Conservation (phyloP, 2,888 invertebrate genomes). For the Caenorhabditis drosophilae region DNA sequence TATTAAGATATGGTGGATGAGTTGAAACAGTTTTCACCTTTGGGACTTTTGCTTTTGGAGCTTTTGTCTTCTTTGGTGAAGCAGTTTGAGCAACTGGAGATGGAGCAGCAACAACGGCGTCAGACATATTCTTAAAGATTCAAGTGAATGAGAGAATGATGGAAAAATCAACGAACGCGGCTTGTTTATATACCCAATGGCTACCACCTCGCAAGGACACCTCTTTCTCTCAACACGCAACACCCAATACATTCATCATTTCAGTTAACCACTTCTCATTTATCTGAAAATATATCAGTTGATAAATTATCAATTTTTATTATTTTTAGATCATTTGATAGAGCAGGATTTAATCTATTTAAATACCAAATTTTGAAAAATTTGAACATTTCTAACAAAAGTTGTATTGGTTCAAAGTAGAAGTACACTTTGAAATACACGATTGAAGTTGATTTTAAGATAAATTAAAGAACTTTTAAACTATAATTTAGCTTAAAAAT, state of each 20-base stretch:
- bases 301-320: neutral
- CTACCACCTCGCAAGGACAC: constrained; percentile 6
- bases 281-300: neutral
- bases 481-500: constrained; percentile 2
- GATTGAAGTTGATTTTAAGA: neutral
- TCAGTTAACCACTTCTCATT: neutral
- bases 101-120: constrained; percentile 8
- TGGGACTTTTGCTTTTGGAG: constrained; percentile 11
- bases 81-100: constrained; percentile 3
- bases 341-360: neutral
- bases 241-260: neutral
- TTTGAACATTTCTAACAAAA: neutral
- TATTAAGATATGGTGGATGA: constrained; percentile 69
- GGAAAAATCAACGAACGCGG: neutral
- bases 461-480: neutral
- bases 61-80: constrained; percentile 3
- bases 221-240: neutral
- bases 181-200: neutral
- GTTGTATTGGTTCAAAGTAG: constrained; percentile 2
- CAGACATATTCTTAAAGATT: constrained; percentile 17
- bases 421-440: neutral
- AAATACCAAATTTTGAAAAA: neutral
- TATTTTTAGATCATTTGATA: neutral
- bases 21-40: constrained; percentile 32
- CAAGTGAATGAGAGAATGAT: neutral